phyloP scores from a whole-genome alignment of 2,888 invertebrate genomes.

The Paralinhomoeus sp. region DNA sequence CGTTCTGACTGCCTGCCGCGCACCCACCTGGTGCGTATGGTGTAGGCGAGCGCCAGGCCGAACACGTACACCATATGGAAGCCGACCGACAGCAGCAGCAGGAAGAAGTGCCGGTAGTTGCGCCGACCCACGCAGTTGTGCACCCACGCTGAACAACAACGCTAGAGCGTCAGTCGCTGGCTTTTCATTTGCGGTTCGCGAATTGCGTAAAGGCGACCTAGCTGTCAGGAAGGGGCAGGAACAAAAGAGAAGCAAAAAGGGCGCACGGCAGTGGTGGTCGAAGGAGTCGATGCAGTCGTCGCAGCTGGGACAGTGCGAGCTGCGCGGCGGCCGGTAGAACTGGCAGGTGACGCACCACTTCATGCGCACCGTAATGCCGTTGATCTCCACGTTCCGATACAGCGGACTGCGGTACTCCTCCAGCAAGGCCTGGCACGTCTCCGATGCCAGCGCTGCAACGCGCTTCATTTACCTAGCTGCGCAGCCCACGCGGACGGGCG shows the following conservation, averaged over 20 bases:
- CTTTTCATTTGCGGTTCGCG: no score
- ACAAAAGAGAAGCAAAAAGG: no score
- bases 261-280: conserved; percentile 67
- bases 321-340: conserved; percentile 94
- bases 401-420: conserved; percentile 78
- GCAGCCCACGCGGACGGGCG: no score
- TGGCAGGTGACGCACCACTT: conserved; percentile 98
- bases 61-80: conserved; percentile 95
- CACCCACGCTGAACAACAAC: conserved; percentile 17
- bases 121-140: conserved; percentile 25
- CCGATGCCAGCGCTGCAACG: not conserved
- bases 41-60: conserved; percentile 68
- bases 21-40: conserved; percentile 33
- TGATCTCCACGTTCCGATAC: conserved; percentile 66
- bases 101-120: conserved; percentile 82
- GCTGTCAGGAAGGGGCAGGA: no score
- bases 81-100: conserved; percentile 82
- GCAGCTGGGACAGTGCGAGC: conserved; percentile 96
- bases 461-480: not conserved
- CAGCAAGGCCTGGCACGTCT: conserved; percentile 50
- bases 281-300: conserved; percentile 71
- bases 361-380: conserved; percentile 94
- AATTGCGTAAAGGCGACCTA: no score
- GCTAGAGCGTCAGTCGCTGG: no score
- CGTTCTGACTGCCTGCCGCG: no score